Evolutionary conservation across 2,888 invertebrate genomes (phyloP).

Genomic region (Entomobrya multifasciata): DNA sequence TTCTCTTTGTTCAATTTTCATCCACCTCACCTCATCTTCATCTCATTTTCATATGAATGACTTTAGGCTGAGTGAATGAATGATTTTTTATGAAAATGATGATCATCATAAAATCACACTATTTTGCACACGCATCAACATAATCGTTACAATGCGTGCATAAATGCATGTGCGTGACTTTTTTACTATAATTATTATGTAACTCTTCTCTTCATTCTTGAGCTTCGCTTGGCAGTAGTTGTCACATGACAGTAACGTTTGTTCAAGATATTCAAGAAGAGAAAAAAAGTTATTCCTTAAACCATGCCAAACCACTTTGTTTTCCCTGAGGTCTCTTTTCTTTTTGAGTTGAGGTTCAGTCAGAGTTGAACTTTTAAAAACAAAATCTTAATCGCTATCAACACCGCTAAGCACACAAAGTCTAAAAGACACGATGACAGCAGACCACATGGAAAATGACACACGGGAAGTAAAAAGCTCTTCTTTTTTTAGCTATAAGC

Average conservation of each 20-base stretch:
- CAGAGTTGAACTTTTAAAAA: slow-evolving; percentile 9
- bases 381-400: slow-evolving; percentile 46
- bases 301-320: not conserved
- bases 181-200: slow-evolving; percentile 6
- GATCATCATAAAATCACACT: slow-evolving; percentile 28
- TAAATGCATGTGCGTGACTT: not conserved
- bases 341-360: no score
- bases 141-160: not conserved
- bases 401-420: slow-evolving; percentile 5
- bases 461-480: slow-evolving; percentile 13
- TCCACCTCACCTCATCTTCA: not conserved
- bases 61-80: no score
- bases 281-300: not conserved
- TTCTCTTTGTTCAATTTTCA: no score
- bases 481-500: slow-evolving; percentile 33
- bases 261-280: no score
- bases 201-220: not conserved
- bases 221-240: not conserved
- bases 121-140: not conserved
- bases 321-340: not conserved
- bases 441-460: slow-evolving; percentile 8
- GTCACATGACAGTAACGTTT: slow-evolving; percentile 19
- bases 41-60: slow-evolving; percentile 50
- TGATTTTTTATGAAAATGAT: slow-evolving; percentile 19
- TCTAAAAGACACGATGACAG: slow-evolving; percentile 13